Evolutionary conservation across 2,797 vertebrate species (phyloP).

Genomic region (Agapornis canus): DNA sequence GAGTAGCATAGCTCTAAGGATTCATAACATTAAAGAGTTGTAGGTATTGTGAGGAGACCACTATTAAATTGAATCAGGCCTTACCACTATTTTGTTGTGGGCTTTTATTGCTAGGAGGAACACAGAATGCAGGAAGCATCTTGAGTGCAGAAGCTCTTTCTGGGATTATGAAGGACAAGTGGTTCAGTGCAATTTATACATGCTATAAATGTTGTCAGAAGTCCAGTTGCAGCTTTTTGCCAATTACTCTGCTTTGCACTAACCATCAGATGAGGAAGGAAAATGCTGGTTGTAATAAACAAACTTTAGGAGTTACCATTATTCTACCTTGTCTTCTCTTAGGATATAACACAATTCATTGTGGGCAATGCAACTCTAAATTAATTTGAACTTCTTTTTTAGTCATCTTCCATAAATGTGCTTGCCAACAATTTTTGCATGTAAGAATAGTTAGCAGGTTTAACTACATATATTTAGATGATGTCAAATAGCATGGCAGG

Average conservation of each 20-base stretch:
- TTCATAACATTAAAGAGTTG: conserved; percentile 64
- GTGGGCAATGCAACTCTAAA: not conserved
- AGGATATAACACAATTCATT: not conserved
- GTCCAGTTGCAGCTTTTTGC: conserved; percentile 1
- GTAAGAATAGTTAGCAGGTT: conserved; percentile 6
- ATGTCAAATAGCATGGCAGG: not conserved
- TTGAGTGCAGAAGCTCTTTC: conserved; percentile 51
- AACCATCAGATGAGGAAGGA: not conserved
- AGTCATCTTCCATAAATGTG: conserved; percentile 8
- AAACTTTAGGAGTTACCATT: not conserved
- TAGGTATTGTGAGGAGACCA: conserved; percentile 39
- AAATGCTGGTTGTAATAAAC: conserved; percentile 6
- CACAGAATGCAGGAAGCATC: conserved; percentile 8
- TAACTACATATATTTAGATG: conserved; percentile 19
- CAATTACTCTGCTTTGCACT: not conserved
- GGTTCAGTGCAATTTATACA: conserved; percentile 41
- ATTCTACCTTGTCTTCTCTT: not conserved
- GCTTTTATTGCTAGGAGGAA: conserved; percentile 42
- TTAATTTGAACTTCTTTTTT: not conserved
- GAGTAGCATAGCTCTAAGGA: conserved; percentile 59
- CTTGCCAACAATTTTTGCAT: conserved; percentile 4
- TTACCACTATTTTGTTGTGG: conserved; percentile 27
- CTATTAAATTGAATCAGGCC: conserved; percentile 56
- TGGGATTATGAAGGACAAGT: conserved; percentile 62
- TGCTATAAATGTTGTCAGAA: conserved; percentile 35